These are phyloP conservation scores for Glyphotaelius pellucidus DNA, from an alignment of 2,888 invertebrate genomes.

Conservation along the genomic window DNA sequence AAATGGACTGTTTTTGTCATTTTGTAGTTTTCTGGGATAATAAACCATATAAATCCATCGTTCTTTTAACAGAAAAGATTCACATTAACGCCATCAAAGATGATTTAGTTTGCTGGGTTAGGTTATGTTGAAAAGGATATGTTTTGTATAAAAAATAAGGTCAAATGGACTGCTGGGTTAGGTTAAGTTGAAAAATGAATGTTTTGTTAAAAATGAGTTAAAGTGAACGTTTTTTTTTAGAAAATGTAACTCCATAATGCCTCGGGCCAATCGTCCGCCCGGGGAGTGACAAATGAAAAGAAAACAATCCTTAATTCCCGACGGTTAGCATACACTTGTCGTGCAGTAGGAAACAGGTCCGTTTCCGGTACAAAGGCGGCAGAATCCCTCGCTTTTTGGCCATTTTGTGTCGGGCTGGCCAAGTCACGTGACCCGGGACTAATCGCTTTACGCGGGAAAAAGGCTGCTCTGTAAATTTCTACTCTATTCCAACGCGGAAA, in stretches of 20 bases:
- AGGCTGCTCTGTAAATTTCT: not conserved
- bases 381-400: slow-evolving; percentile 39
- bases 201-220: not conserved
- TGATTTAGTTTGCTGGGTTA: not conserved
- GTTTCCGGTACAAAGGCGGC: slow-evolving; percentile 5
- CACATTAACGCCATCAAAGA: not conserved
- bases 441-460: slow-evolving; percentile 58
- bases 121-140: not conserved
- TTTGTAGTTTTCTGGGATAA: not conserved
- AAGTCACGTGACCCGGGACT: slow-evolving; percentile 60
- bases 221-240: not conserved
- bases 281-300: slow-evolving; percentile 24
- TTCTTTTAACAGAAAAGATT: not conserved
- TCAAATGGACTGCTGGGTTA: no score
- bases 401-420: slow-evolving; percentile 56
- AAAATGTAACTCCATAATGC: not conserved
- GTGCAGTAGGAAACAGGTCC: not conserved
- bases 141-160: no score
- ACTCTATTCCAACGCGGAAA: not conserved
- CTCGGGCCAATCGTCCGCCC: not conserved
- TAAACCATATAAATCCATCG: not conserved
- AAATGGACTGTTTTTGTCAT: no score
- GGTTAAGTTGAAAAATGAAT: not conserved
- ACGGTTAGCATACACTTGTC: slow-evolving; percentile 38
- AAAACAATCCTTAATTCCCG: slow-evolving; percentile 36